A percentile compares a stretch with the other conserved stretches of the same genome.
These are phyloP conservation scores for Speoplatyrhinus poulsoni DNA, from an alignment of 2,113 vertebrate genomes.

Conservation along the genomic window DNA sequence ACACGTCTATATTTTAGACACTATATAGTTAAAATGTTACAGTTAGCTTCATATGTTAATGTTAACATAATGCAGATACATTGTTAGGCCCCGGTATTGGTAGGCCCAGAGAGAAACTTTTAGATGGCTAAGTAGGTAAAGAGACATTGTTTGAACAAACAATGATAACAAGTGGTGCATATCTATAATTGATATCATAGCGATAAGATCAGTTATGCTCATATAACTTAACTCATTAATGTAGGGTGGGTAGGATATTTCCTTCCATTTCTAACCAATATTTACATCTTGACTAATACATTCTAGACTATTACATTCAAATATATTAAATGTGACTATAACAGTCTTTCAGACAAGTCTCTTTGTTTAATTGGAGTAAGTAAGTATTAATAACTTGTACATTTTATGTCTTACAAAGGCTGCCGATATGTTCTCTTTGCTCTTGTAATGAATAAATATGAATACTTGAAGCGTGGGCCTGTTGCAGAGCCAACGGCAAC, in stretches of 20 bases:
- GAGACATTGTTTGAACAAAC: background rate
- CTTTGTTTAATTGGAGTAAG: conserved; percentile 14
- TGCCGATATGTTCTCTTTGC: conserved; percentile 20
- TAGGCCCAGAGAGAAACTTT: background rate
- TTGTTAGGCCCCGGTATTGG: conserved; percentile 11
- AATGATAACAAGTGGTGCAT: too few relatives aligned
- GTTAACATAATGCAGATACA: too few relatives aligned
- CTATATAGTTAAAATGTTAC: too few relatives aligned
- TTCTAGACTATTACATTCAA: background rate
- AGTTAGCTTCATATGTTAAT: too few relatives aligned
- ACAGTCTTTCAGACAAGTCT: background rate
- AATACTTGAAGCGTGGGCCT: background rate
- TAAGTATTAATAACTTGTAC: conserved; percentile 4
- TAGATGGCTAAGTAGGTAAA: conserved; percentile 22
- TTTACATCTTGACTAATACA: too few relatives aligned
- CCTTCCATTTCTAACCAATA: too few relatives aligned
- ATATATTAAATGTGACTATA: background rate
- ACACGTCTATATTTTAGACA: too few relatives aligned
- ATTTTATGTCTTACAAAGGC: conserved; percentile 8
- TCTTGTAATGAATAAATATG: conserved; percentile 14
- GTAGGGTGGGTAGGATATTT: too few relatives aligned
- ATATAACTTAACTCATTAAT: too few relatives aligned
- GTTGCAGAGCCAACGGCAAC: conserved; percentile 5
- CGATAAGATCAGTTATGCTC: too few relatives aligned
- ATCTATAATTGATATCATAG: too few relatives aligned